Percentiles rank a stretch among this genome's conserved stretches.
These are phyloP conservation scores for Lutjanus erythropterus DNA, from an alignment of 2,113 vertebrate genomes.

Conservation along the genomic window DNA sequence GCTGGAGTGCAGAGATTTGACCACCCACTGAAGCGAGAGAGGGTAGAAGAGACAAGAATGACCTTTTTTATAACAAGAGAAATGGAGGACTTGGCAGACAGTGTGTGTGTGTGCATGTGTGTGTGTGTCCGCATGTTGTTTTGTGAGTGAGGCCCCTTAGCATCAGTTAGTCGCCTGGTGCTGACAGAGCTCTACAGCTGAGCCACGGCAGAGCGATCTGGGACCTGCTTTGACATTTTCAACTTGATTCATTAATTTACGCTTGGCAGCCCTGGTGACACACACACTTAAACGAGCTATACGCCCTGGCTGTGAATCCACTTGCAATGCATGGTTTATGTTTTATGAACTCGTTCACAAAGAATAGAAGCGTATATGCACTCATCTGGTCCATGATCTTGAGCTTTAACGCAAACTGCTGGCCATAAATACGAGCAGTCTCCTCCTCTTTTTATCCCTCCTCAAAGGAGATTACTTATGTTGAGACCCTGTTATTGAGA, in stretches of 20 bases:
- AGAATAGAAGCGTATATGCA: constrained; percentile 2
- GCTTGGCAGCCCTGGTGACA: constrained; percentile 68
- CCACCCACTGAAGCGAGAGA: constrained; percentile 54
- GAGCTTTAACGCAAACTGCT: constrained; percentile 27
- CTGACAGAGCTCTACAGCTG: constrained; percentile 72
- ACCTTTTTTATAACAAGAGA: constrained; percentile 79
- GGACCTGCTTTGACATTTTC: constrained; percentile 81
- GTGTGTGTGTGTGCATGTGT: constrained; percentile 23
- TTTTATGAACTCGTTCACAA: constrained; percentile 51
- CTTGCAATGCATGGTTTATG: constrained; percentile 49
- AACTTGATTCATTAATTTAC: constrained; percentile 80
- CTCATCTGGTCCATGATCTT: constrained; percentile 6
- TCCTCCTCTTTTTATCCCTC: constrained; percentile 10
- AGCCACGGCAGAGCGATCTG: constrained; percentile 68
- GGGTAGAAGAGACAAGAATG: constrained; percentile 66
- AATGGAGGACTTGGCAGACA: constrained; percentile 61
- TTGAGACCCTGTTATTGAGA: constrained; percentile 56
- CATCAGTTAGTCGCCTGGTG: constrained; percentile 72
- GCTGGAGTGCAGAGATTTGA: constrained; percentile 54
- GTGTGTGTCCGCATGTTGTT: constrained; percentile 46
- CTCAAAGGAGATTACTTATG: constrained; percentile 48
- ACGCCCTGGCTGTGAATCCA: constrained; percentile 34
- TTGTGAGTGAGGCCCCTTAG: constrained; percentile 62
- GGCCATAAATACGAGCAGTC: constrained; percentile 1
- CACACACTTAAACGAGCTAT: constrained; percentile 55